Base-by-base conservation (phyloP, 2,797 vertebrate species). In the Chaetophractus vellerosus region DNA sequence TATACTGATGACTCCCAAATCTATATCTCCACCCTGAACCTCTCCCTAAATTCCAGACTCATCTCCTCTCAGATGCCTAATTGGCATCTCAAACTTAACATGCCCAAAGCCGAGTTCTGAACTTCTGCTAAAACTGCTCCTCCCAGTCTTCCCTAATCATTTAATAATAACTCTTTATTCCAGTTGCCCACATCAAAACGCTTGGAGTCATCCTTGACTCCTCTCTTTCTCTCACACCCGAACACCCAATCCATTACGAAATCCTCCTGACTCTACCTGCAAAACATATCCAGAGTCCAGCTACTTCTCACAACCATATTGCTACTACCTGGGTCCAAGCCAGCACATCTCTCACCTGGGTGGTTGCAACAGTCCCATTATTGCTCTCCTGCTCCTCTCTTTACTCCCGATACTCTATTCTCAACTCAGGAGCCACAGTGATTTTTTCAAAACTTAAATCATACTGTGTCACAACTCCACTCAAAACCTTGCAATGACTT, bases 91-190 rank as follows among this genome's bases (percentile, higher is more conserved):
- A 76, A 91, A 66, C 45, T 71, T 72, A n/a, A 64, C 24, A 31
- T 38, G 52, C 18, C 41, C 45, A 1, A 36, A 88, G 59, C 24
- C 5, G 9, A 41, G 38, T 83, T 81, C 75, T 48, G 69, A 66
- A 94, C 88, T 96, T 90, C 63, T 45, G 36, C 69, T 88, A 83
- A 86, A 94, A 71, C 21, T 63, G 16, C 26, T 85, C 57, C 68
- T 91, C 72, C 69, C 1, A 2, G 10, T 64, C 81, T 87, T 95
- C 57, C 69, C 81, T 45, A 92, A 71, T 33, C 31, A 76, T 26
- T 41, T 66, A 76, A 38, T 36, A 86, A 50, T n/a, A 82, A 14
- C 19, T 92, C 38, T 66, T 48, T 61, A 66, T 64, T 88, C 31
- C 63, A 59, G 11, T 1, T 76, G 41, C 52, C 88, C 57, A 50